Evolutionary conservation across 2,888 invertebrate species (phyloP).

Genomic region (Agonum fuliginosum): DNA sequence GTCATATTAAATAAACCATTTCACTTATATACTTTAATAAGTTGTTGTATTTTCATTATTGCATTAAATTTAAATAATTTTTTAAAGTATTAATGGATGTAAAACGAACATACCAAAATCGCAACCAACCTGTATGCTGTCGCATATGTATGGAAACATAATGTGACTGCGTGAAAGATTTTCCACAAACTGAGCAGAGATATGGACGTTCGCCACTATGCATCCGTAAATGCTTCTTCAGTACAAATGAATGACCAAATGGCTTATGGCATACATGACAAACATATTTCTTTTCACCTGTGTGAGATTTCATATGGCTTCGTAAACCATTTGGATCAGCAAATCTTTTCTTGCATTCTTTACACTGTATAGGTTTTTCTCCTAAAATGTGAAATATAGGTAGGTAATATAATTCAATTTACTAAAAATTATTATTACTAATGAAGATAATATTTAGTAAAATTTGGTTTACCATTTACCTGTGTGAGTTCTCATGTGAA

Average conservation of each 20-base stretch:
- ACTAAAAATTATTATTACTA: no score
- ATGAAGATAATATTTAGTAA: no score
- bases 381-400: constrained; percentile 50
- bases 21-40: no score
- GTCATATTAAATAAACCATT: no score
- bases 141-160: constrained; percentile 69
- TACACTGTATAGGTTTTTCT: constrained; percentile 68
- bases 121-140: constrained; percentile 67
- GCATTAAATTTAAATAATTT: no score
- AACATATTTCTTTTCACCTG: constrained; percentile 67
- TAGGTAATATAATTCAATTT: no score
- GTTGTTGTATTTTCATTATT: no score
- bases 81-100: no score
- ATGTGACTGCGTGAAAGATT: constrained; percentile 69
- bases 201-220: constrained; percentile 68
- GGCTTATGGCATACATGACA: constrained; percentile 67
- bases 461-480: constrained; percentile 62
- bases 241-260: constrained; percentile 68
- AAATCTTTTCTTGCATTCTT: constrained; percentile 67
- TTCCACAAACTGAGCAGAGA: constrained; percentile 67
- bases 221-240: constrained; percentile 67
- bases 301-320: constrained; percentile 68
- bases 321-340: constrained; percentile 68
- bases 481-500: constrained; percentile 69
- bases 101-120: no score